Evolutionary conservation across 2,113 vertebrate species (phyloP).

Genomic region (Nycticryphes semicollaris): DNA sequence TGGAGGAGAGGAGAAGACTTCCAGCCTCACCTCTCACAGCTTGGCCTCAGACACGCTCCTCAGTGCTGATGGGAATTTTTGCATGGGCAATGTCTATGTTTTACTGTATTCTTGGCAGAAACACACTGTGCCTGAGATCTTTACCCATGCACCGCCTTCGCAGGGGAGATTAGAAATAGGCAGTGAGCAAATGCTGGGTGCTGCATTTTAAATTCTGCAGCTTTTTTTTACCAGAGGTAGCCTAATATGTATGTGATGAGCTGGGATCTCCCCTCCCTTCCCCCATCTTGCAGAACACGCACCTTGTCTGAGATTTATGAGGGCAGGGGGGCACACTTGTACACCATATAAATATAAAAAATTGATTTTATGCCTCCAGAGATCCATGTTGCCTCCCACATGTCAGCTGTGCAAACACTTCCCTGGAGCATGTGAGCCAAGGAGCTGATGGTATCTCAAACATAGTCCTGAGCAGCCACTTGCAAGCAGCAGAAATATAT

Average conservation of each 20-base stretch:
- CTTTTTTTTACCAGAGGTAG: neutral
- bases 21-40: neutral
- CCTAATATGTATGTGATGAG: neutral
- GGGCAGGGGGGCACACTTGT: neutral
- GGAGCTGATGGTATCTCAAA: neutral
- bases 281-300: neutral
- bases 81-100: fast-evolving
- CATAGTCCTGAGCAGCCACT: neutral
- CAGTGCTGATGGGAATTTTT: neutral
- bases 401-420: neutral
- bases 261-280: neutral
- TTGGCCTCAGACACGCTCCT: neutral
- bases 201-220: neutral
- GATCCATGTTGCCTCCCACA: neutral
- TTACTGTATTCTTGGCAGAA: neutral
- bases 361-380: neutral
- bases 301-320: neutral
- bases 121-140: neutral
- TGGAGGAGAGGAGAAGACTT: neutral
- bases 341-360: neutral
- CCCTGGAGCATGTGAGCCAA: neutral
- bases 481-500: neutral
- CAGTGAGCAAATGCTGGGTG: neutral
- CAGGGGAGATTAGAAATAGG: neutral
- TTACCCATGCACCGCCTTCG: neutral